Conservation (phyloP, 1,140 invertebrate genomes). For the Wasmannia auropunctata region DNA sequence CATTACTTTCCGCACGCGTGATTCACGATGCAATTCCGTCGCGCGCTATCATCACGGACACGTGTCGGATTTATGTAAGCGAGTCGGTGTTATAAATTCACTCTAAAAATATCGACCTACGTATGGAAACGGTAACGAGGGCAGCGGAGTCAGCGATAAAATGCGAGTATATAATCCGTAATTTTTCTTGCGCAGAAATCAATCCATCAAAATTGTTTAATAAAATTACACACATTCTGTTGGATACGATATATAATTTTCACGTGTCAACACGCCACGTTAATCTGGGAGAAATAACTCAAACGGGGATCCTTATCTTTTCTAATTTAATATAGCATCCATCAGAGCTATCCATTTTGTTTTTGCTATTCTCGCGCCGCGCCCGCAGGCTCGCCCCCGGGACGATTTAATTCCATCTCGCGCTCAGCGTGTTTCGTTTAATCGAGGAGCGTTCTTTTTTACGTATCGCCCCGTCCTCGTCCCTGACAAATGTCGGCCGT, state of each 20-base stretch:
- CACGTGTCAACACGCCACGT: neutral
- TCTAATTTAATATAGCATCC: conserved; percentile 10
- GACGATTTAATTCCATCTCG: conserved; percentile 58
- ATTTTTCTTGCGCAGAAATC: neutral
- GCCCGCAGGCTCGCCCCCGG: neutral
- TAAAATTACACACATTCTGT: neutral
- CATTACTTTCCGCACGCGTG: conserved; percentile 26
- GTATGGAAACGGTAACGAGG: neutral
- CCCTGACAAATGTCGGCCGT: conserved; percentile 37
- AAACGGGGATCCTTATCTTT: conserved; percentile 10
- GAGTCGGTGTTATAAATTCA: neutral
- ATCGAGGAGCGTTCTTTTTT: conserved; percentile 43
- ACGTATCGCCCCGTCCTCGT: conserved; percentile 37
- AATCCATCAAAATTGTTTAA: neutral
- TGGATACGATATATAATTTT: neutral
- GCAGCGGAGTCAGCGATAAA: neutral
- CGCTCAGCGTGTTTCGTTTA: conserved; percentile 44
- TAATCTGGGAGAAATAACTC: neutral
- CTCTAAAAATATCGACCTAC: conserved; percentile 31
- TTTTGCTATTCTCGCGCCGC: conserved; percentile 33
- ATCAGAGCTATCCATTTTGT: conserved; percentile 26
- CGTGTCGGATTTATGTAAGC: conserved; percentile 37
- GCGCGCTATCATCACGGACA: conserved; percentile 29
- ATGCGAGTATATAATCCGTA: neutral
- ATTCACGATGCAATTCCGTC: conserved; percentile 37